Base-by-base conservation (phyloP, 2,888 invertebrate genomes). In the Campoplex nolae region DNA sequence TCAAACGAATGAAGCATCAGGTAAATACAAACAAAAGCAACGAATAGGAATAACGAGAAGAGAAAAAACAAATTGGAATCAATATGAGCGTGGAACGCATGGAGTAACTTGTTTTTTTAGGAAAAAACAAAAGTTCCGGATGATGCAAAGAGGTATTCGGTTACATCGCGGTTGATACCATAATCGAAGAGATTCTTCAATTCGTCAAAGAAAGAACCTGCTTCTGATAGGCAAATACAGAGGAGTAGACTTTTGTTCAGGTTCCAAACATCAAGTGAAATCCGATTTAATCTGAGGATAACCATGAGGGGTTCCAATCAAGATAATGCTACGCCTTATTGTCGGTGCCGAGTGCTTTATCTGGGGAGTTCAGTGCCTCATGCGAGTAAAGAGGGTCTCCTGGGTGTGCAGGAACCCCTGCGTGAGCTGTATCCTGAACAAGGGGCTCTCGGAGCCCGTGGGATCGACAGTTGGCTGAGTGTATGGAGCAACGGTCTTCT, bases 401-500 rank as follows among this genome's bases (percentile, higher is more conserved):
- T 99, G 93, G 99, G 98, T 83, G 98, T 99, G 90, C 99, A 99
- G 95, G 99, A 99, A 94, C 99, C 99, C 2, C 95, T 99, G 91
- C 97, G 98, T 91, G 99, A 99, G 93, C 95, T 99, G 84, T 99
- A 99, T 95, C 99, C 99, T 85, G 98, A 98, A 90, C 98, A 98
- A 95, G 98, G 98, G 86, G 97, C 98, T 86, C 96, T 97, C 88
- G 97, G 97, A 11, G 97, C 98, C 89, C 96, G 98, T 93, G 98
- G 99, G 92, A 98, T 99, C 92, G 98, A 98, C 95, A 98, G 99
- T 90, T 99, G 99, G 98, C 95, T 99, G 80, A 98, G 98, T 90
- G 98, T 99, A 77, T 99, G 99, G 98, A 98, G 98, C 88, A 99
- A 99, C 94, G 99, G 99, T 75, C 97, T 99, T 89, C 95, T 98